A percentile compares a stretch with the other conserved stretches of the same genome.
These are phyloP conservation scores for Calameuta filiformis DNA, from an alignment of 2,888 invertebrate species.

Conservation along the genomic window DNA sequence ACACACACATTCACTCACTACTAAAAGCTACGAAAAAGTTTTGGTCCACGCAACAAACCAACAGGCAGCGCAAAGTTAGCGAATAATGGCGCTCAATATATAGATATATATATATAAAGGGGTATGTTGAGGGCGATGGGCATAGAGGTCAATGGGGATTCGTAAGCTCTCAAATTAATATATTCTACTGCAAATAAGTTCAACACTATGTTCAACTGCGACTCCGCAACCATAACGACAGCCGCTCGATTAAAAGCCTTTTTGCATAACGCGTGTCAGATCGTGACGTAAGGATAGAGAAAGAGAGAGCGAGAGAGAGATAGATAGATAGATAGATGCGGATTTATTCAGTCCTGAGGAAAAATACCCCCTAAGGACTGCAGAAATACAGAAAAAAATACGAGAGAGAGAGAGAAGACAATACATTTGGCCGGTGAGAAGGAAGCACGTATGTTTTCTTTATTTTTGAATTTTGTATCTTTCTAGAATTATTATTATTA, in stretches of 20 bases:
- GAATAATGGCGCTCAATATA: slow-evolving; percentile 19
- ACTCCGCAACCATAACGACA: slow-evolving; percentile 66
- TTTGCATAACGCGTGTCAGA: not conserved
- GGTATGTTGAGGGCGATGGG: no score
- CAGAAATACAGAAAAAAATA: no score
- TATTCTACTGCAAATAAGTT: slow-evolving; percentile 67
- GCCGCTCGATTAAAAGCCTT: slow-evolving; percentile 25
- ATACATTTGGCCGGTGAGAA: no score
- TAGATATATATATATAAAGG: slow-evolving; percentile 27
- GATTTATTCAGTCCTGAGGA: no score
- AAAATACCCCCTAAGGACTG: no score
- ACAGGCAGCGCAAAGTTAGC: slow-evolving; percentile 39
- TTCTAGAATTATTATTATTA: no score
- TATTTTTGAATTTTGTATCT: no score
- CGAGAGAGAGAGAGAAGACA: not conserved
- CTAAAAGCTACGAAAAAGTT: slow-evolving; percentile 43
- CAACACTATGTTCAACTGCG: slow-evolving; percentile 65
- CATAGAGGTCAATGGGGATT: slow-evolving; percentile 32
- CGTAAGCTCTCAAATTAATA: slow-evolving; percentile 65
- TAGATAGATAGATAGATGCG: not conserved
- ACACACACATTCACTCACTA: slow-evolving; percentile 64
- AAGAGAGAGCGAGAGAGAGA: not conserved
- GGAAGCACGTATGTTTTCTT: no score
- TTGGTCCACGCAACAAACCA: slow-evolving; percentile 45
- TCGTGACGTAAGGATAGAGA: not conserved